Conservation (phyloP, 2,797 vertebrate genomes). For the Masticophis lateralis region DNA sequence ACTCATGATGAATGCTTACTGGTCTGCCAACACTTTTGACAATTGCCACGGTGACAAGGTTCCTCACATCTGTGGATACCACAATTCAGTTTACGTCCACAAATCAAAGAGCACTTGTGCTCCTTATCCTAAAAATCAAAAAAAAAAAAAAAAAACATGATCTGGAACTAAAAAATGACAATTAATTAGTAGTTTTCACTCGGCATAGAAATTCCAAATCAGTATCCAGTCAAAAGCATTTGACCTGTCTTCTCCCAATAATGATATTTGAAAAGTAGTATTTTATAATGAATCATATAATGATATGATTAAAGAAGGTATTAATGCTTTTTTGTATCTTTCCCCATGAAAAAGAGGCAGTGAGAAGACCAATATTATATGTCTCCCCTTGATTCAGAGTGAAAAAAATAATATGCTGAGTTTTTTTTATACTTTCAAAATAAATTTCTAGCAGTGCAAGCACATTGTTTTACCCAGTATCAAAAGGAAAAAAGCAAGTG, state of each 20-base stretch:
- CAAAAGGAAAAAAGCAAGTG: background rate
- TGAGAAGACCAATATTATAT: too few relatives aligned
- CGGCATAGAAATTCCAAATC: background rate
- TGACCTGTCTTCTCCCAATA: background rate
- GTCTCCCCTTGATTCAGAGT: too few relatives aligned
- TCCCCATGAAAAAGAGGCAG: too few relatives aligned
- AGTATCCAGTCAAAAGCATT: background rate
- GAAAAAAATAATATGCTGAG: background rate
- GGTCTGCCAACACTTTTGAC: slow-evolving; percentile 96
- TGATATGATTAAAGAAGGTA: too few relatives aligned
- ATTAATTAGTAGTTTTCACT: background rate
- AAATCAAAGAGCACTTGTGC: slow-evolving; percentile 91
- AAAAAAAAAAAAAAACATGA: background rate
- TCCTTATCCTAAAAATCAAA: slow-evolving; percentile 78
- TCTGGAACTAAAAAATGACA: background rate
- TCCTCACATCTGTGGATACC: slow-evolving; percentile 96
- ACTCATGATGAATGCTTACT: slow-evolving; percentile 76
- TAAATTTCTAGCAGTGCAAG: background rate
- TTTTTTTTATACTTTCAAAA: background rate
- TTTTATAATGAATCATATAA: background rate
- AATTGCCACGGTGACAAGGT: slow-evolving; percentile 94
- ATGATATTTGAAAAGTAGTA: background rate
- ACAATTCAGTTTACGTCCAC: slow-evolving; percentile 94
- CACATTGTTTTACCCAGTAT: background rate
- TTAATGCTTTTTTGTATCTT: too few relatives aligned